phyloP scores from a whole-genome alignment of 2,888 invertebrate genomes.

The Trissolcus brochymenae region DNA sequence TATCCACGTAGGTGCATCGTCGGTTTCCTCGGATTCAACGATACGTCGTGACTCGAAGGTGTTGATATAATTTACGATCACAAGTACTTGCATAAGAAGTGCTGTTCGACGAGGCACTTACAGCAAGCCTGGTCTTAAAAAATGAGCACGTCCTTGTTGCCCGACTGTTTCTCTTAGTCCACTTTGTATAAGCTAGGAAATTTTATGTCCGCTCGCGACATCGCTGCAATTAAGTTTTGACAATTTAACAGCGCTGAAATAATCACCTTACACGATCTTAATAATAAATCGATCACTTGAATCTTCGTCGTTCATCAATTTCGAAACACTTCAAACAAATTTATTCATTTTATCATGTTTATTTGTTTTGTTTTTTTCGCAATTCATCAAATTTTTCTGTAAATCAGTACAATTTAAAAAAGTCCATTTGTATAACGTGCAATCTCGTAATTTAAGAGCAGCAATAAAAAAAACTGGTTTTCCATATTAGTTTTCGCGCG shows the following conservation, averaged over 20 bases:
- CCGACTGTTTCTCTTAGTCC: slow-evolving; percentile 41
- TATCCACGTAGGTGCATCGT: slow-evolving; percentile 63
- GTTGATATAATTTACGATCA: slow-evolving; percentile 74
- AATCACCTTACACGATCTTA: slow-evolving; percentile 9
- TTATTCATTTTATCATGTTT: too few species aligned
- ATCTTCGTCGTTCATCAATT: not conserved
- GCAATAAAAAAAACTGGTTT: not conserved
- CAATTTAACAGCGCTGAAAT: slow-evolving; percentile 35
- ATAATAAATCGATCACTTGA: slow-evolving; percentile 23
- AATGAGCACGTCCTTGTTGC: slow-evolving; percentile 53
- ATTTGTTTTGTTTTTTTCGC: not conserved
- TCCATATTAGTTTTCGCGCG: slow-evolving; percentile 1
- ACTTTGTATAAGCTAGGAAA: slow-evolving; percentile 49
- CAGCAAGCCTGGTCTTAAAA: slow-evolving; percentile 45
- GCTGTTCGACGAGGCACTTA: slow-evolving; percentile 57
- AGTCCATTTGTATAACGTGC: too few species aligned
- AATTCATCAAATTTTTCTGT: too few species aligned
- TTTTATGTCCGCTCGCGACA: slow-evolving; percentile 32
- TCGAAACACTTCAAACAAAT: too few species aligned
- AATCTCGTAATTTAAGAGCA: not conserved
- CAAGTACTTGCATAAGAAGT: slow-evolving; percentile 56
- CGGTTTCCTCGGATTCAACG: slow-evolving; percentile 61
- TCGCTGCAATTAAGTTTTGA: slow-evolving; percentile 41
- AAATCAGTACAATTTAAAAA: not conserved
- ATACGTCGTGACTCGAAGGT: slow-evolving; percentile 65